These are phyloP conservation scores for Podiceps cristatus DNA, from an alignment of 2,113 vertebrate genomes.

Conservation along the genomic window DNA sequence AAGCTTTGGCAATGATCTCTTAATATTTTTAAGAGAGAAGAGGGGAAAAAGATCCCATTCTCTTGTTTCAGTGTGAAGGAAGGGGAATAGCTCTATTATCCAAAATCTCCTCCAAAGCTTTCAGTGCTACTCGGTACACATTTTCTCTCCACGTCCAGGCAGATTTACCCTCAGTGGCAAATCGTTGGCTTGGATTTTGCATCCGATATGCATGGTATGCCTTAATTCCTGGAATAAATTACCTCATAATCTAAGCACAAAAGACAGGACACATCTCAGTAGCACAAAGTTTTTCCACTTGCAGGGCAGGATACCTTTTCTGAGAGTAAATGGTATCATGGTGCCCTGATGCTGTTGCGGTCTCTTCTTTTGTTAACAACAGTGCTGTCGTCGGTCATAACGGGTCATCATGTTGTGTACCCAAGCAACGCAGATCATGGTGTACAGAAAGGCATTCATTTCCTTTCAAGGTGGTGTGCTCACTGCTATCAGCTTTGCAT, in stretches of 20 bases:
- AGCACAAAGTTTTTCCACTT: neutral
- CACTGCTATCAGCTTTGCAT: neutral
- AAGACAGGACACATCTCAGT: neutral
- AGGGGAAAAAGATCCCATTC: neutral
- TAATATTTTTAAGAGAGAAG: constrained; percentile 30
- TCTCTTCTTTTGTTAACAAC: neutral
- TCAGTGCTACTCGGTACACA: neutral
- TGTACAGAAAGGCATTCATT: neutral
- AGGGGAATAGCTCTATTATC: constrained; percentile 10
- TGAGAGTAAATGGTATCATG: neutral
- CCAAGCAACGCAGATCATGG: neutral
- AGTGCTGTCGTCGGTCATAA: neutral
- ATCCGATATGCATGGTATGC: neutral
- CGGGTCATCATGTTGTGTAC: neutral
- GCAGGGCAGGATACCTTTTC: neutral
- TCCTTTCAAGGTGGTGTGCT: neutral
- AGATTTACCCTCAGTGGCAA: constrained; percentile 22
- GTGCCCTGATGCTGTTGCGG: neutral
- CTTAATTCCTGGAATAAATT: constrained; percentile 9
- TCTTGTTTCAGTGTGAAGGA: neutral
- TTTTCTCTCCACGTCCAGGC: neutral
- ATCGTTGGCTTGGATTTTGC: constrained; percentile 15
- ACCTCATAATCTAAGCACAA: constrained; percentile 11
- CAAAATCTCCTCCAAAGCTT: constrained; percentile 19
- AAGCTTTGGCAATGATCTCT: constrained; percentile 41